Base-by-base conservation (phyloP, 2,113 vertebrate species). In the Archilochus colubris region DNA sequence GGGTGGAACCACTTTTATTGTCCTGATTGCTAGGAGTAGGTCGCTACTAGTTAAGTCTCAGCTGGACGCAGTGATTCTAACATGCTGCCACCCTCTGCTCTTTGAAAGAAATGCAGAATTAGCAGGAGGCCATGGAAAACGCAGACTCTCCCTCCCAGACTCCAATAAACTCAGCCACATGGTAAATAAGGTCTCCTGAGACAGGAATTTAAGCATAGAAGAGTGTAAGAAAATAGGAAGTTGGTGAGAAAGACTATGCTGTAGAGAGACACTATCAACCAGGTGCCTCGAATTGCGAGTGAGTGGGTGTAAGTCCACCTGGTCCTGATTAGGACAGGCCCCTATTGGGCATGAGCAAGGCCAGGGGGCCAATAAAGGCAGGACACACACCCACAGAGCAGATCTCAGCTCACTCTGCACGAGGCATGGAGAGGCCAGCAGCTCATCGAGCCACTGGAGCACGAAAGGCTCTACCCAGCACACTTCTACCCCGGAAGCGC, bases 41-140 rank as follows among this genome's bases (percentile, higher is more conserved):
- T 48, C 91, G 63, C 59, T 61, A 24, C 51, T 58, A 73, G 80
- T 80, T 93, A 92, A 90, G 73, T 86, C 70, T 85, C 82, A 86
- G 36, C 76, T 90, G 91, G 73, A 59, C 77, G 59, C 72, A 73
- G 40, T 54, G 33, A 67, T 86, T 67, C 61, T 48, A 44, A 51
- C 50, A 46, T 48, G 55, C 28, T 75, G 38, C 33, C 54, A 66
- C 67, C 50, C 48, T 83, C 17, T 62, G 54, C 31, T 91, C 44
- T 85, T 76, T 76, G 28, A 53, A 68, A 85, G 38, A 51, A 44
- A 63, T 31, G 68, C n/a, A 78, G 57, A 84, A 93, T 62, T 81
- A 96, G 53, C n/a, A 73, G 67, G 21, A 86, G 31, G 24, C 43
- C 28, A 67, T 84, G 77, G 53, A 84, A 91, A 84, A 87, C 36